Base-by-base conservation (phyloP, 2,113 vertebrate species). In the Alaudala cheleensis region DNA sequence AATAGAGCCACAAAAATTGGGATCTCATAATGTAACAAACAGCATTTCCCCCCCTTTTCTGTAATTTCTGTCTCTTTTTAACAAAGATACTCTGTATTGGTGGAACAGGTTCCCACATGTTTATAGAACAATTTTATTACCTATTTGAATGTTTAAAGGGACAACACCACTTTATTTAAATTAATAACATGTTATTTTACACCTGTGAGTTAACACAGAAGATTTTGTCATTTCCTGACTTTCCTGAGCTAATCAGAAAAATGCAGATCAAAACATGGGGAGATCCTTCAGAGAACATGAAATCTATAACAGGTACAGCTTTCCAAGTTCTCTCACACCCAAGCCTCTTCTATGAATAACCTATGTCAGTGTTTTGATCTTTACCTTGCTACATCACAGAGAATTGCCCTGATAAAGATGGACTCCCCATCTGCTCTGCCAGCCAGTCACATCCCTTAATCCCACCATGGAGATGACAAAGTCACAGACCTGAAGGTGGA, bases 101-200 rank as follows among this genome's bases (percentile, higher is more conserved):
- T 56, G 37, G 23, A 94, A 94, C 92, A 86, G 39, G 88, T 94
- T 96, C 53, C 14, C 57, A 78, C 18, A 49, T 74, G 40, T 94
- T 93, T 92, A 76, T 26, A 81, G 80, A 95, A 83, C 31, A 28
- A 86, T 93, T 92, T 95, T 92, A 92, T 67, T 88, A 49, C 69
- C 64, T 78, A 67, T 86, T 88, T 84, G 57, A 90, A 93, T 95
- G 93, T 95, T 92, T 96, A 84, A 96, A 93, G 76, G 54, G 57
- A 95, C 71, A 97, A 94, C 82, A 94, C 2, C 44, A 64, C 37
- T 88, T 85, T 94, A 96, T 96, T 92, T 95, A 86, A 93, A 94
- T 81, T 6, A 88, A 83, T 61, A 96, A 94, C 88, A 94, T 88
- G 87, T 33, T 88, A 44, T 88, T 93, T 95, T 86, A 92, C 73